phyloP scores from a whole-genome alignment of 2,797 vertebrate species.

The Sciurus carolinensis region DNA sequence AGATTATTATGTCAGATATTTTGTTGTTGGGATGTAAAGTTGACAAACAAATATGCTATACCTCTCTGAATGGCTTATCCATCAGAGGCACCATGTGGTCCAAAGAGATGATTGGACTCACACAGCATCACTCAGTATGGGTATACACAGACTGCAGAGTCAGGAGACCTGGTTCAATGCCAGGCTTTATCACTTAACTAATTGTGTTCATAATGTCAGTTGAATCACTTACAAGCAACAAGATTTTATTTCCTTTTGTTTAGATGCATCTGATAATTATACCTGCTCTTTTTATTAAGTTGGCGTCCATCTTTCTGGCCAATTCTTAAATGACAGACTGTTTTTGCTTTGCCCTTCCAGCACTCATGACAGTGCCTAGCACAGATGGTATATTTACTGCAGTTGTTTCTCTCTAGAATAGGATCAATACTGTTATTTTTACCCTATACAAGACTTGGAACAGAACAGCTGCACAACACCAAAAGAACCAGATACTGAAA shows the following conservation, averaged over 20 bases:
- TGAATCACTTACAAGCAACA: neutral
- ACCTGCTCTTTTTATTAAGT: neutral
- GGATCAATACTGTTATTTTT: neutral
- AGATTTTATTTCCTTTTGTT: neutral
- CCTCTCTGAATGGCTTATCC: neutral
- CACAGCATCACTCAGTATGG: neutral
- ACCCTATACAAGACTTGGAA: neutral
- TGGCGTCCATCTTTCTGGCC: neutral
- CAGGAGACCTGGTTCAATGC: neutral
- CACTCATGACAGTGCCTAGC: neutral
- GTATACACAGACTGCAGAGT: neutral
- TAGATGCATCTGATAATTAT: neutral
- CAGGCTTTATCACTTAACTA: neutral
- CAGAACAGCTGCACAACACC: neutral
- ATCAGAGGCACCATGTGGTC: neutral
- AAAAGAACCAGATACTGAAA: neutral
- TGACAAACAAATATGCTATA: neutral
- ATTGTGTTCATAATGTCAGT: neutral
- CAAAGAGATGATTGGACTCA: neutral
- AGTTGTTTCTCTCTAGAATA: neutral
- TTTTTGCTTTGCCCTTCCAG: neutral
- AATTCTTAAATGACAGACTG: neutral
- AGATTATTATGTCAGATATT: neutral
- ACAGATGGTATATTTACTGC: neutral
- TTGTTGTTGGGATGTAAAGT: too few relatives aligned